These are phyloP conservation scores for Leuctra nigra DNA, from an alignment of 2,888 invertebrate species.

Conservation along the genomic window DNA sequence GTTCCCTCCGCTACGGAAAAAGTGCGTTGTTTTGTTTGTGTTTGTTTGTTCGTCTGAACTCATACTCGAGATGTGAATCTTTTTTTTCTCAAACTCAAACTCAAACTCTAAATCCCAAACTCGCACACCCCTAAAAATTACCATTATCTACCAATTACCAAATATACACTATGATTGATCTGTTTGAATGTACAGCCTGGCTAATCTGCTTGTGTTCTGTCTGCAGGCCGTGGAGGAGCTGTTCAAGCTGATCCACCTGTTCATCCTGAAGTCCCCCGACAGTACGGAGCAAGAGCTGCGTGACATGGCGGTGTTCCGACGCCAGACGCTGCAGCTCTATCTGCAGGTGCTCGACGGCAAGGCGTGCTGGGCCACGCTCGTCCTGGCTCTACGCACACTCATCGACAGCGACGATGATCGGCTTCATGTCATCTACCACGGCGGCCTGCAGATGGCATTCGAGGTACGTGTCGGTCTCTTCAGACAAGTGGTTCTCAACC, in stretches of 20 bases:
- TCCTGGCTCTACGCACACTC: slow-evolving; percentile 80
- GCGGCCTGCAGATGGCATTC: slow-evolving; percentile 74
- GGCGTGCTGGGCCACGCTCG: slow-evolving; percentile 90
- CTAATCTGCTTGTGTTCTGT: too few species aligned
- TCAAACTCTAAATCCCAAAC: too few species aligned
- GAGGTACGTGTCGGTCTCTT: slow-evolving; percentile 57
- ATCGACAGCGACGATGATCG: slow-evolving; percentile 87
- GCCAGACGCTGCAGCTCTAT: slow-evolving; percentile 82
- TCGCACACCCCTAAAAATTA: too few species aligned
- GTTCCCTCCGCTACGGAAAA: too few species aligned
- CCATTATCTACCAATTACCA: too few species aligned
- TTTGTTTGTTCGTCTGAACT: too few species aligned
- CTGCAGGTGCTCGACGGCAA: slow-evolving; percentile 83
- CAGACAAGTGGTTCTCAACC: too few species aligned
- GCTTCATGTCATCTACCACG: slow-evolving; percentile 82
- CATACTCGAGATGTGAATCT: too few species aligned
- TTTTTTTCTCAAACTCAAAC: too few species aligned
- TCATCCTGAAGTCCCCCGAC: slow-evolving; percentile 78
- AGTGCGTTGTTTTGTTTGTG: too few species aligned
- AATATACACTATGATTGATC: too few species aligned
- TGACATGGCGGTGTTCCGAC: slow-evolving; percentile 78
- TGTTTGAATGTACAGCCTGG: too few species aligned
- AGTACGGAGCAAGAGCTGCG: slow-evolving; percentile 66
- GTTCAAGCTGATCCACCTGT: slow-evolving; percentile 81
- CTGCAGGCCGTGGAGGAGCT: slow-evolving; percentile 79